These are phyloP conservation scores for Oophaga sylvatica DNA, from an alignment of 2,797 vertebrate genomes.

Conservation along the genomic window DNA sequence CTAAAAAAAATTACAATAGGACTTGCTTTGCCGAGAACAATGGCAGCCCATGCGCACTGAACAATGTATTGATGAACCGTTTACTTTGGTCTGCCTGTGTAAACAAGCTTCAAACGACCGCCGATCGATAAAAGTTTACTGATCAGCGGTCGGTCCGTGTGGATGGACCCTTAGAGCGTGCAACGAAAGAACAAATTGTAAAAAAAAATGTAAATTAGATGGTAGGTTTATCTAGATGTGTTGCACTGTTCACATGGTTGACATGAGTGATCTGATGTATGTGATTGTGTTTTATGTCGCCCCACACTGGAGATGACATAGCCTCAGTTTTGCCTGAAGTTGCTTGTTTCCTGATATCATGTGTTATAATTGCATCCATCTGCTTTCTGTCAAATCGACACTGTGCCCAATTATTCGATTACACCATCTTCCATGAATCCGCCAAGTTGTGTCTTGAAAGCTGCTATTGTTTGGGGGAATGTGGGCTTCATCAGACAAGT, in stretches of 20 bases:
- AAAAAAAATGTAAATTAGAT: background rate
- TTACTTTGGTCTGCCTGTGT: too few species aligned
- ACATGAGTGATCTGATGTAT: background rate
- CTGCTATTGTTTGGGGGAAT: conserved; percentile 44
- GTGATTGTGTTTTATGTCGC: background rate
- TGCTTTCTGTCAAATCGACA: conserved; percentile 39
- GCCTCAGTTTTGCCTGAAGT: background rate
- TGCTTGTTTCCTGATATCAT: background rate
- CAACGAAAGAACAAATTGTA: background rate
- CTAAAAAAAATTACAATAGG: too few species aligned
- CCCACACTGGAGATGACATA: background rate
- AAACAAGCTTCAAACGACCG: too few species aligned
- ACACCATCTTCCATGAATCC: conserved; percentile 11
- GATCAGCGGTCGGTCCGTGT: too few species aligned
- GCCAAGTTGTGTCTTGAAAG: conserved; percentile 49
- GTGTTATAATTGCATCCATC: conserved; percentile 36
- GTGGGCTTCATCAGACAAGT: conserved; percentile 41
- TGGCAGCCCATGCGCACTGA: too few species aligned
- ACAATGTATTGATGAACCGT: background rate
- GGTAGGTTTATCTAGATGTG: background rate
- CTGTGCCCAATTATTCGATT: conserved; percentile 38
- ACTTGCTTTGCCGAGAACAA: too few species aligned
- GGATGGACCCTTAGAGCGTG: background rate
- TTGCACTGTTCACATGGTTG: too few species aligned
- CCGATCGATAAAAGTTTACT: too few species aligned